Base-by-base conservation (phyloP, 1,140 invertebrate species). In the Marisa cornuarietis region DNA sequence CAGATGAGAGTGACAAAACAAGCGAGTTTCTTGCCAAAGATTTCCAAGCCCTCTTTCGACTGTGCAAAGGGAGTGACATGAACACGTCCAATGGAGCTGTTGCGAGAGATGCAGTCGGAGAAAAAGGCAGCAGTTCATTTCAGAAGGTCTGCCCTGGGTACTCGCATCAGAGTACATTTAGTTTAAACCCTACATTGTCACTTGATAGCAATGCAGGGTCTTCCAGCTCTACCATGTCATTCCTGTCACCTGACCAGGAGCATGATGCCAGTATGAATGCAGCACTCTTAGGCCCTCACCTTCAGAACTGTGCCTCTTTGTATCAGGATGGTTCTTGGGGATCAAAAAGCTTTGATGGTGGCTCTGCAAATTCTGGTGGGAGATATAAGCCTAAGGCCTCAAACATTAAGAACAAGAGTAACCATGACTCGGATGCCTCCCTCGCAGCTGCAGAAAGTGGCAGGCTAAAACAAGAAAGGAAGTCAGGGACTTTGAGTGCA, bases 1-100 rank as follows among this genome's bases (percentile, higher is more conserved):
- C 86, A 6, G 79, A 75, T 52, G 88, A 89, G 54, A 66, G 75
- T 0, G 88, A 90, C 72, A 90, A 90, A 78, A 89, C 86, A 22
- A 83, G 81, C 69, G 84, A 85, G 49, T 89, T 90, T 79, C 76
- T 80, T 51, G 76, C 63, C 31, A 88, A 88, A 71, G 83, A 85
- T 69, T 81, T 85, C 22, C 81, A 77, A 26, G 63, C 76, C 24
- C 42, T 77, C 31, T 77, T 77, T 54, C 76, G 68, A 51, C n/a
- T 11, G 6, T 51, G 65, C 63, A 66, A 49, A 49, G 54, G 54
- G 54, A 18, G 54, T 58, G 31, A 42, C 31, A 42, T 42, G 31
- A 42, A 42, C 31, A 42, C 31, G 6, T 42, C 31, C 31, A 42
- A 42, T 42, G 31, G 0, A n/a, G n/a, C n/a, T n/a, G n/a, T n/a